Percentiles rank a stretch among this genome's conserved stretches.
Conservation (phyloP, 2,888 invertebrate genomes). For the Belgica antarctica region DNA sequence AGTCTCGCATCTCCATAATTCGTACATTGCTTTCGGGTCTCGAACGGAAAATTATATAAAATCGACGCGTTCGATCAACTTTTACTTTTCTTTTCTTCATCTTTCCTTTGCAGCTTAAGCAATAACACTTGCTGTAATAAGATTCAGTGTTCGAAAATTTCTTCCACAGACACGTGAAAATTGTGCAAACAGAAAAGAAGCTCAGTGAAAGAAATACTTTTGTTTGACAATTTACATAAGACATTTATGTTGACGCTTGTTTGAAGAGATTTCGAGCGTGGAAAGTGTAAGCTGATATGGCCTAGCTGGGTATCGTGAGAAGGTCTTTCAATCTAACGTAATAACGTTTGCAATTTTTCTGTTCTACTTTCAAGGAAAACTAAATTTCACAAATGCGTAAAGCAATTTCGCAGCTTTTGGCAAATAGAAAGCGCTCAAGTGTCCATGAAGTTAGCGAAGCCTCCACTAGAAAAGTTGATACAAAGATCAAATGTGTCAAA, state of each 20-base stretch:
- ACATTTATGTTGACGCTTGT: neutral
- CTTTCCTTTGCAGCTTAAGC: neutral
- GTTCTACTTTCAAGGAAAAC: too few species aligned
- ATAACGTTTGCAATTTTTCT: too few species aligned
- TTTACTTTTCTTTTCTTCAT: constrained; percentile 28
- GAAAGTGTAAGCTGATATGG: neutral
- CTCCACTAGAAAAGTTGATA: too few species aligned
- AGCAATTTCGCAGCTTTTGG: too few species aligned
- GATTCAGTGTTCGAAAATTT: too few species aligned
- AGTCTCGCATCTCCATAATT: constrained; percentile 24
- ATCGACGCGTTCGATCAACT: constrained; percentile 37
- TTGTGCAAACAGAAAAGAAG: neutral
- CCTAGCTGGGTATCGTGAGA: neutral
- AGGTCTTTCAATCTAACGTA: constrained; percentile 15
- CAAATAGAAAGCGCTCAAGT: too few species aligned
- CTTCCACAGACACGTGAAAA: too few species aligned
- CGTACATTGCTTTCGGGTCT: constrained; percentile 1
- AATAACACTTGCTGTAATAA: too few species aligned
- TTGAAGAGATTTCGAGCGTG: too few species aligned
- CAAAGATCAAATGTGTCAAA: too few species aligned
- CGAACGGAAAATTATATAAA: neutral
- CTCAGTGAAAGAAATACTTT: neutral
- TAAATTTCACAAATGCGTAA: too few species aligned
- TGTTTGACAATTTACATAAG: neutral
- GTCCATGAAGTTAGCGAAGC: too few species aligned